phyloP scores from a whole-genome alignment of 1,140 invertebrate genomes.

The Nasonia vitripennis region DNA sequence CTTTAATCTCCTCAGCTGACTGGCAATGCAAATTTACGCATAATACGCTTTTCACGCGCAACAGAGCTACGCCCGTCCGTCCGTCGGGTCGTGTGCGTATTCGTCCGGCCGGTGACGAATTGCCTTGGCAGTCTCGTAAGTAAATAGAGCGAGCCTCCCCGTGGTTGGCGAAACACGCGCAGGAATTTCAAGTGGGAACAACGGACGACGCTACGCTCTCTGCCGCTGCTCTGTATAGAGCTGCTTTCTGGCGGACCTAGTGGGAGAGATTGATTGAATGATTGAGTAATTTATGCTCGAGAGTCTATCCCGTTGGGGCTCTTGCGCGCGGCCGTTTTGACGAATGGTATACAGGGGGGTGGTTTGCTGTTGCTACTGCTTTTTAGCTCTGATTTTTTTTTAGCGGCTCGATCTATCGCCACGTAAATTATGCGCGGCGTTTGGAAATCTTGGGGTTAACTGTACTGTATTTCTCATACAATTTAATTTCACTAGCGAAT shows the following conservation, averaged over 20 bases:
- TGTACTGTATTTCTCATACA: no score
- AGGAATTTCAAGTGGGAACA: conserved; percentile 26
- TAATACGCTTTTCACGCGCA: conserved; percentile 22
- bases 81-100: background rate
- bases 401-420: no score
- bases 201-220: background rate
- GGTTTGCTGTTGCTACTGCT: no score
- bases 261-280: conserved; percentile 27
- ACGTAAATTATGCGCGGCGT: no score
- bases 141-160: conserved; percentile 31
- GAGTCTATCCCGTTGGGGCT: background rate
- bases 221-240: background rate
- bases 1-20: background rate
- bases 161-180: background rate
- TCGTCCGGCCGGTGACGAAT: conserved; percentile 35
- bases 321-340: no score
- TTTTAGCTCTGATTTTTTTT: no score
- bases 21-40: conserved; percentile 34
- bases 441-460: no score
- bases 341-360: no score
- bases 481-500: no score
- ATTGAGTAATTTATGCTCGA: conserved; percentile 39
- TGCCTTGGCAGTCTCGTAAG: conserved; percentile 43
- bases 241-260: background rate
- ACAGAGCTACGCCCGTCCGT: background rate